Evolutionary conservation across 2,888 invertebrate genomes (phyloP).

Genomic region (Machimus rusticus): DNA sequence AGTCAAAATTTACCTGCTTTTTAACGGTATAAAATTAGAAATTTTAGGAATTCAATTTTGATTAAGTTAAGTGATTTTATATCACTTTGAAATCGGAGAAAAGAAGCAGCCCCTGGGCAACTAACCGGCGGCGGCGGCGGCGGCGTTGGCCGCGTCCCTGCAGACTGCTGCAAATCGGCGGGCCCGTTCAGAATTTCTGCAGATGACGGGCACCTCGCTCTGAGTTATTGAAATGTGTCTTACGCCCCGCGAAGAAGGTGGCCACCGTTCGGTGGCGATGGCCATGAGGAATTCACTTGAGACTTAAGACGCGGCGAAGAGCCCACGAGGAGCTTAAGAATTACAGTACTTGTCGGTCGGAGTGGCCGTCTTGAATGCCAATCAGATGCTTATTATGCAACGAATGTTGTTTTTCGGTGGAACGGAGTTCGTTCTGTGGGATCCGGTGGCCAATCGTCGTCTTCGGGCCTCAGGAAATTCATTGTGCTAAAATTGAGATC

Average conservation of each 20-base stretch:
- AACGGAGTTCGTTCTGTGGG: constrained; percentile 6
- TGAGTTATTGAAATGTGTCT: constrained; percentile 18
- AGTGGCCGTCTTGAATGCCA: constrained; percentile 51
- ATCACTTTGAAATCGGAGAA: neutral
- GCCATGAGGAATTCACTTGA: constrained; percentile 27
- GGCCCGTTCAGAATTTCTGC: constrained; percentile 23
- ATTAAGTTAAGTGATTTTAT: too few species aligned
- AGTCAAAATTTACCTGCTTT: too few species aligned
- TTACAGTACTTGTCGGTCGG: constrained; percentile 47
- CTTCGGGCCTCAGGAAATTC: constrained; percentile 24
- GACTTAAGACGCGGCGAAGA: neutral
- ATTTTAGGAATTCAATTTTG: too few species aligned
- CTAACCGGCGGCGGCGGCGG: neutral
- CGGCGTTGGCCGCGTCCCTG: neutral
- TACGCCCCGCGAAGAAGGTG: constrained; percentile 15
- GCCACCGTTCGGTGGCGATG: constrained; percentile 26
- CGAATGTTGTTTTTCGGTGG: constrained; percentile 51
- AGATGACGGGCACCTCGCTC: constrained; percentile 3
- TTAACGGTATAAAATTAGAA: too few species aligned
- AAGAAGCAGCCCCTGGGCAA: neutral
- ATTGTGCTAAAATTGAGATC: constrained; percentile 29
- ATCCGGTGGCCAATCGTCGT: constrained; percentile 19
- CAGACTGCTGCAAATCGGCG: neutral
- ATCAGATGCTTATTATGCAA: constrained; percentile 60
- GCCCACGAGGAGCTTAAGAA: neutral